phyloP scores from a whole-genome alignment of 2,888 invertebrate genomes.

The Napeogenes inachia region DNA sequence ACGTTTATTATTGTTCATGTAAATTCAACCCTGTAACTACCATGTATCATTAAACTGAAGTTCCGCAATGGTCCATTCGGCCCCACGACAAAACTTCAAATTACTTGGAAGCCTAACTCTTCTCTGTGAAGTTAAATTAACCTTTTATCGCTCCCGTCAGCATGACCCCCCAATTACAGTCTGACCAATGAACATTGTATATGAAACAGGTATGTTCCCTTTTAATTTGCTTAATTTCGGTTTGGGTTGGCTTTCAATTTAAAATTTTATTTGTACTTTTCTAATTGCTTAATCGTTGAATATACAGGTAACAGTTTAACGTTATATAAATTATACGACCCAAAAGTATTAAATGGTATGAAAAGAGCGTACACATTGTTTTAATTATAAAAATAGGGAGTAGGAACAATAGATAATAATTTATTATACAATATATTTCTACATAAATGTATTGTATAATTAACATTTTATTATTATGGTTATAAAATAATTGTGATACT shows the following conservation, averaged over 20 bases:
- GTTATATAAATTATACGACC: too few relatives aligned
- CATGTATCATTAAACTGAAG: constrained; percentile 4
- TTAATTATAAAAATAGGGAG: too few relatives aligned
- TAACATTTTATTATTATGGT: background rate
- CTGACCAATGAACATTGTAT: constrained; percentile 25
- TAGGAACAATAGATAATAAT: background rate
- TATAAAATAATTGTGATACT: too few relatives aligned
- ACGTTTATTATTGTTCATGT: background rate
- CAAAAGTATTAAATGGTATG: too few relatives aligned
- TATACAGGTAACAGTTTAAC: too few relatives aligned
- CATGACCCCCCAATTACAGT: constrained; percentile 49
- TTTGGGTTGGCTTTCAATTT: constrained; percentile 1
- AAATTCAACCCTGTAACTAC: background rate
- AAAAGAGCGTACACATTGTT: too few relatives aligned
- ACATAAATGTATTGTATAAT: background rate
- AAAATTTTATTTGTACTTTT: constrained; percentile 2
- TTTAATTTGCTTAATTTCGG: constrained; percentile 4
- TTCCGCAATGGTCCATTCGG: constrained; percentile 2
- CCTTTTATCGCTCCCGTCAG: constrained; percentile 51
- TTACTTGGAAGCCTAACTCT: constrained; percentile 25
- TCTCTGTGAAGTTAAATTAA: constrained; percentile 54
- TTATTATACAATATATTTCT: background rate
- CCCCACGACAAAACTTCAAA: constrained; percentile 16
- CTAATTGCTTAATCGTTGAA: constrained; percentile 1
- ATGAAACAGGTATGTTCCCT: constrained; percentile 2